phyloP scores from a whole-genome alignment of 1,140 invertebrate genomes.

The Bombus sibiricus region DNA sequence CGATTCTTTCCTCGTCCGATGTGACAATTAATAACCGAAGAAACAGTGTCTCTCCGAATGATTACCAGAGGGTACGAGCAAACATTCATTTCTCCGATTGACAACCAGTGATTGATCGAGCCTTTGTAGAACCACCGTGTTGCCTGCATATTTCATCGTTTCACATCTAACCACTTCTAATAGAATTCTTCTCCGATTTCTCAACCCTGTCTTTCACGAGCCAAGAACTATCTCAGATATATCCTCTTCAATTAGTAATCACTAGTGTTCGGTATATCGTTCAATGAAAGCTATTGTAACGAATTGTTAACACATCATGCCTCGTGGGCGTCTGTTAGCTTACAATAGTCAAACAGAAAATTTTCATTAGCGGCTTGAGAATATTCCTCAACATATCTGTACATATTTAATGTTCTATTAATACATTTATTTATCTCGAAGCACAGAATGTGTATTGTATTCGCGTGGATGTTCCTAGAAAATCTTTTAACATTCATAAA shows the following conservation, averaged over 20 bases:
- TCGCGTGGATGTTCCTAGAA: not conserved
- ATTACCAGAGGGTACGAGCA: constrained; percentile 34
- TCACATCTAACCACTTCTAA: not conserved
- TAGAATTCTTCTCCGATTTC: constrained; percentile 22
- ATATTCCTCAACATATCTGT: not conserved
- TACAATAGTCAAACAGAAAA: not conserved
- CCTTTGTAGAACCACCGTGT: constrained; percentile 22
- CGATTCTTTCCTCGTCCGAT: constrained; percentile 15
- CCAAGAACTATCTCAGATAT: constrained; percentile 1
- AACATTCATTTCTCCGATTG: constrained; percentile 45
- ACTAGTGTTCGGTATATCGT: not conserved
- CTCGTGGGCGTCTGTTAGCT: not conserved
- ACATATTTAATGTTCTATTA: not conserved
- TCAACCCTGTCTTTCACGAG: constrained; percentile 4
- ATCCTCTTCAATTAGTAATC: constrained; percentile 5
- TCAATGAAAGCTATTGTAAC: not conserved
- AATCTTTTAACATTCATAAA: not conserved
- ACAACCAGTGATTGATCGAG: constrained; percentile 42
- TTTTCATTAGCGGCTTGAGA: not conserved
- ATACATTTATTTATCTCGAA: not conserved
- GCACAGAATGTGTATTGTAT: not conserved
- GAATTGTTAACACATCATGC: not conserved
- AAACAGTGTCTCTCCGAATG: constrained; percentile 25
- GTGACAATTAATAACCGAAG: constrained; percentile 35
- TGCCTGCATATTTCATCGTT: constrained; percentile 32